phyloP scores from a whole-genome alignment of 1,140 invertebrate species.

The Cyphomyrmex costatus region DNA sequence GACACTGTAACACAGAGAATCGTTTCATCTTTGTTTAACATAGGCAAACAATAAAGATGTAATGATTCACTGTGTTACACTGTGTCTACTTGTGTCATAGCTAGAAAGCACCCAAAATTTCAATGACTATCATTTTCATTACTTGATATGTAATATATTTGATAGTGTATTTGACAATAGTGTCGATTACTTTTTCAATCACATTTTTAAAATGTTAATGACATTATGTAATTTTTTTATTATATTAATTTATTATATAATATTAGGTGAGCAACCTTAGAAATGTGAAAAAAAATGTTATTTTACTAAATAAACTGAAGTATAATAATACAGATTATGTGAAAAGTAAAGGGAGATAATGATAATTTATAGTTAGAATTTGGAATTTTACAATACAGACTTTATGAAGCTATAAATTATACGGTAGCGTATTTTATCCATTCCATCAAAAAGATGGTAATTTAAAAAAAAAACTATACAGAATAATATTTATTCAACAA shows the following conservation, averaged over 20 bases:
- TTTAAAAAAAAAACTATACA: no score
- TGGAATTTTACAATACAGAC: background rate
- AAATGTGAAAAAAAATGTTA: background rate
- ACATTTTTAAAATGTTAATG: background rate
- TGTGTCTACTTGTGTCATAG: no score
- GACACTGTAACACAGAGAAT: no score
- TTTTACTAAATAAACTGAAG: background rate
- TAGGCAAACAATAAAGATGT: no score
- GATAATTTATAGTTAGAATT: background rate
- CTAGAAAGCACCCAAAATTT: no score
- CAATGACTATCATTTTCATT: background rate
- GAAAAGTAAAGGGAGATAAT: background rate
- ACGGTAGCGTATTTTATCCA: background rate
- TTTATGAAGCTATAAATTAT: background rate
- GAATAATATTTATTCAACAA: no score
- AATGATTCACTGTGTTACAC: no score
- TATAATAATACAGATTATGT: background rate
- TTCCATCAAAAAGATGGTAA: no score
- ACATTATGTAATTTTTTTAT: background rate
- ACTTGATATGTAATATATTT: background rate
- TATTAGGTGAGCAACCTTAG: background rate
- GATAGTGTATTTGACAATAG: background rate
- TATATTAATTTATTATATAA: background rate
- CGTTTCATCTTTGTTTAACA: no score
- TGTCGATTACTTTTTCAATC: background rate